Evolutionary conservation across 2,888 invertebrate genomes (phyloP).

Genomic region (Orthosia cruda): DNA sequence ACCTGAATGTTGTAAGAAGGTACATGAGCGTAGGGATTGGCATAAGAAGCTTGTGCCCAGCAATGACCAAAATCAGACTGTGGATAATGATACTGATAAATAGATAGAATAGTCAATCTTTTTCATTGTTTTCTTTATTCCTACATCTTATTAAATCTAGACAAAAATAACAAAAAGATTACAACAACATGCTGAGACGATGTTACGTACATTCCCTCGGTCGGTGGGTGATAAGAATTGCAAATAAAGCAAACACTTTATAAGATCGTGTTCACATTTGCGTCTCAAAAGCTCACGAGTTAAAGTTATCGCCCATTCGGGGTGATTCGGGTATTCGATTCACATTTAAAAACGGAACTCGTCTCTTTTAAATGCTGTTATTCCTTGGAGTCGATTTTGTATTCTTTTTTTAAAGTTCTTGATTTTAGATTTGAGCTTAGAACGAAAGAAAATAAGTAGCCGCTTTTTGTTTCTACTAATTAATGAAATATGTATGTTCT

Average conservation of each 20-base stretch:
- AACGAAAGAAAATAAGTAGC: neutral
- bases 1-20: too few relatives aligned
- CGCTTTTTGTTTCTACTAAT: neutral
- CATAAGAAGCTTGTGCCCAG: too few relatives aligned
- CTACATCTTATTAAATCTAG: neutral
- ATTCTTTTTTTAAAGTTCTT: conserved; percentile 27
- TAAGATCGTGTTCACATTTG: conserved; percentile 53
- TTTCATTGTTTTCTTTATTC: conserved; percentile 13
- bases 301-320: conserved; percentile 47
- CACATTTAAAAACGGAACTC: conserved; percentile 67
- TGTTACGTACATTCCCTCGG: conserved; percentile 30
- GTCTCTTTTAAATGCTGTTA: conserved; percentile 40
- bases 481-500: neutral
- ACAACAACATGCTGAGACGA: conserved; percentile 16
- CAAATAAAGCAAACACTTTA: conserved; percentile 59
- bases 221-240: conserved; percentile 37
- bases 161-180: conserved; percentile 34
- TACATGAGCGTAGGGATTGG: too few relatives aligned
- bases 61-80: too few relatives aligned
- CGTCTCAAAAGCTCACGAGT: conserved; percentile 35
- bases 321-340: conserved; percentile 56
- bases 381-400: conserved; percentile 49
- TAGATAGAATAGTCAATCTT: too few relatives aligned
- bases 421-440: conserved; percentile 17
- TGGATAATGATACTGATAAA: too few relatives aligned